Conservation (phyloP, 2,113 vertebrate genomes). For the Equus przewalskii region DNA sequence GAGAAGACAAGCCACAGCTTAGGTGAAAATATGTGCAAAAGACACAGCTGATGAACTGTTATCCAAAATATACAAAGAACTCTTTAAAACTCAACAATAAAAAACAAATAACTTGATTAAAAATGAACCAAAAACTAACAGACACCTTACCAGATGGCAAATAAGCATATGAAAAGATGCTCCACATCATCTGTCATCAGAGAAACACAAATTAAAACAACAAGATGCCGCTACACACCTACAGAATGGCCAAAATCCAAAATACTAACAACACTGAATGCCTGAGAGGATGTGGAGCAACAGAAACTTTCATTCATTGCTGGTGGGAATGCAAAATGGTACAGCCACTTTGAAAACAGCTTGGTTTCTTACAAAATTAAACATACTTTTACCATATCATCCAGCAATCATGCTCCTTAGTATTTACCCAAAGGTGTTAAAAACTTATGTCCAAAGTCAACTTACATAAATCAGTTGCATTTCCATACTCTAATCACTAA, state of each 20-base stretch:
- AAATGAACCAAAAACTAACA: background rate
- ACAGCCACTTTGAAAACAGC: background rate
- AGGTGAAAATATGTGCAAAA: background rate
- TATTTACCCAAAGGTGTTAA: background rate
- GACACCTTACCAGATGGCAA: background rate
- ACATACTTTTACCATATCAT: background rate
- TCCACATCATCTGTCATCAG: background rate
- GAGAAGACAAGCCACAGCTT: background rate
- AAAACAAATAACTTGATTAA: background rate
- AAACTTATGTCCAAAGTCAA: background rate
- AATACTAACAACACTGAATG: background rate
- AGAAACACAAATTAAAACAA: background rate
- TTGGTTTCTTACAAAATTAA: background rate
- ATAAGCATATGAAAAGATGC: background rate
- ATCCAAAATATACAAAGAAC: background rate
- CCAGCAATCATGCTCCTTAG: background rate
- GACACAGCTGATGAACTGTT: background rate
- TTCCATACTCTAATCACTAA: no score
- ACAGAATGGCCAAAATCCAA: background rate
- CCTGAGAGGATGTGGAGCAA: background rate
- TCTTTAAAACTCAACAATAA: background rate
- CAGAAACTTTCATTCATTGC: background rate
- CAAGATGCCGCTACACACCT: background rate
- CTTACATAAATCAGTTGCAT: no score
- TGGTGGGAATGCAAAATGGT: background rate